Base-by-base conservation (phyloP, 2,113 vertebrate genomes). In the Platysternon megacephalum region DNA sequence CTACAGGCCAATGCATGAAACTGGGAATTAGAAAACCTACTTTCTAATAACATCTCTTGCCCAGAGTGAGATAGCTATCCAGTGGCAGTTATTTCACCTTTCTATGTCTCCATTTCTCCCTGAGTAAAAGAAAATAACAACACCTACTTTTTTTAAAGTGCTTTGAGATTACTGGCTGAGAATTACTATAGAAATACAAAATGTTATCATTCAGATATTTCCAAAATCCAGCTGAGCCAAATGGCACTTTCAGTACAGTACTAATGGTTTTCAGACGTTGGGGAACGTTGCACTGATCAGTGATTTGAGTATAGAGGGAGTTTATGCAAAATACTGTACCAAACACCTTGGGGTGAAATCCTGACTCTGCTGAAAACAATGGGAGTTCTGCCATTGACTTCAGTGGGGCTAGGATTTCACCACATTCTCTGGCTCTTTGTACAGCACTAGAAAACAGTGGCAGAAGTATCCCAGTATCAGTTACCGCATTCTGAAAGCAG, bases 31-130 rank as follows among this genome's bases (percentile, higher is more conserved):
- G 65, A n/a, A 68, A 68, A 21, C 65, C 32, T 39, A 11, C 19
- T 72, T 79, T 89, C 55, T n/a, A 26, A 58, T 84, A 90, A 51
- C 17, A 46, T 72, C 86, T 94, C 85, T 55, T 3, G 51, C 68
- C 52, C 52, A 53, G 21, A 53, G 21, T 53, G 21, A 22, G 52
- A 9, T 6, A 53, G 52, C 52, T 53, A 53, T 53, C 21, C 52
- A 53, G 52, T 22, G 21, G 52, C 52, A 21, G 89, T 84, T 13
- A 72, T 2, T 1, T n/a, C 35, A 72, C 4, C 65, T 72, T 72
- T 72, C 9, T 1, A 22, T 0, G 1, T 0, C 0, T 72, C 89
- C 6, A 3, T 58, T 90, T 84, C 79, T 11, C 44, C 74, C 42
- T 79, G 46, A 84, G 28, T 76, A 42, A 87, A 93, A 85, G 80